Percentiles rank a stretch among this genome's conserved stretches.
Evolutionary conservation across 2,797 vertebrate species (phyloP).

Genomic region (Apodemus agrarius): DNA sequence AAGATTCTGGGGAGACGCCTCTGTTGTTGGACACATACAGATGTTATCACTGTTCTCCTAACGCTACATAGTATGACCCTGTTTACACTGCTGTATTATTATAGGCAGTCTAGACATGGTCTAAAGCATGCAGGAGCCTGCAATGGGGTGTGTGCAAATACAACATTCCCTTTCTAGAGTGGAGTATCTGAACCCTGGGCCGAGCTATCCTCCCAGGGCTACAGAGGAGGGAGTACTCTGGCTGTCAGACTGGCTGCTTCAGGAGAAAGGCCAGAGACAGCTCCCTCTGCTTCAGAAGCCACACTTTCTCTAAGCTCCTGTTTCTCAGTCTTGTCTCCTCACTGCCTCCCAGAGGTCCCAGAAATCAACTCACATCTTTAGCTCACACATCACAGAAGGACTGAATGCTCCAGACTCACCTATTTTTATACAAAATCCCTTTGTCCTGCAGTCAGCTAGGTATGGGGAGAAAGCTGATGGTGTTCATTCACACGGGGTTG

Average conservation of each 20-base stretch:
- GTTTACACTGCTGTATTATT: not conserved
- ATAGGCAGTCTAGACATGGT: not conserved
- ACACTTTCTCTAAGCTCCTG: conserved; percentile 9
- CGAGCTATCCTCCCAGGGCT: not conserved
- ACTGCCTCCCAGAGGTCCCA: conserved; percentile 16
- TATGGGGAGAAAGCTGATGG: not conserved
- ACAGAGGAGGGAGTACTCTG: not conserved
- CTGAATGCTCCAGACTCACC: conserved; percentile 28
- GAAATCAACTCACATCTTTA: conserved; percentile 49
- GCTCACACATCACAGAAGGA: conserved; percentile 6
- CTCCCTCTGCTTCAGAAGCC: conserved; percentile 3
- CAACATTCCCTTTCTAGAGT: not conserved
- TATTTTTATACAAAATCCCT: conserved; percentile 58
- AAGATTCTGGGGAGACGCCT: not conserved
- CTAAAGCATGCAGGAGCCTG: not conserved
- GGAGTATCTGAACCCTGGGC: not conserved
- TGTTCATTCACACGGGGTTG: conserved; percentile 22
- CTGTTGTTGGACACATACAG: not conserved
- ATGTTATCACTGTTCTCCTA: not conserved
- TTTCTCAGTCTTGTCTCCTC: not conserved
- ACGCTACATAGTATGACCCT: not conserved
- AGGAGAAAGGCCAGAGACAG: not conserved
- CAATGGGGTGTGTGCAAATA: not conserved
- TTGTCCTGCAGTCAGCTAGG: not conserved
- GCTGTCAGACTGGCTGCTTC: not conserved